These are phyloP conservation scores for Molossus molossus DNA, from an alignment of 2,797 vertebrate species.

Conservation along the genomic window DNA sequence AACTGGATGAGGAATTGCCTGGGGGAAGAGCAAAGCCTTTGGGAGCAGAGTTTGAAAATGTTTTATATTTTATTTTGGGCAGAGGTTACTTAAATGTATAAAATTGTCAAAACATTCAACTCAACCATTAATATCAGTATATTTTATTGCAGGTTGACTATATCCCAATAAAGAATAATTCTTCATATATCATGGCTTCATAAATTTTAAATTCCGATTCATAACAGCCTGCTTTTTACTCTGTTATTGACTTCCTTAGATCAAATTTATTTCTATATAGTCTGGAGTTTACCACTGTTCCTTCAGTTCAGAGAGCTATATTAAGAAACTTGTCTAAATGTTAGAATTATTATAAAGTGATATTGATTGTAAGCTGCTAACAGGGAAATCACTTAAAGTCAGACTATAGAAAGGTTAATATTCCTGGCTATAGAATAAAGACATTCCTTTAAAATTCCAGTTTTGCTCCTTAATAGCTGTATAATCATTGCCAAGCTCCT, in stretches of 20 bases:
- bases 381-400: background rate
- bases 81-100: background rate
- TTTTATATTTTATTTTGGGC: background rate
- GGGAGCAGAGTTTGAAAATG: background rate
- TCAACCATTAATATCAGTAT: background rate
- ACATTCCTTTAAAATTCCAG: background rate
- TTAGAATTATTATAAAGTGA: background rate
- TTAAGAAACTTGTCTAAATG: background rate
- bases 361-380: background rate
- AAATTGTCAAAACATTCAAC: background rate
- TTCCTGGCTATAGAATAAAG: background rate
- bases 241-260: background rate
- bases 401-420: background rate
- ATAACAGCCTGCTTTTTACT: background rate
- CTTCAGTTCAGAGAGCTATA: background rate
- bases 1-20: background rate
- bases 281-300: background rate
- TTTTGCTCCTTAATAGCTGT: background rate
- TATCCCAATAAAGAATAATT: background rate
- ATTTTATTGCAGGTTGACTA: constrained; percentile 5
- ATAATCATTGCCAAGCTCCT: background rate
- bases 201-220: constrained; percentile 19
- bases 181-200: background rate
- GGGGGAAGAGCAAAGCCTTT: background rate
- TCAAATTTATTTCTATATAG: background rate